Percentiles rank a stretch among this genome's conserved stretches.
phyloP scores from a whole-genome alignment of 2,113 vertebrate genomes.

The Megalops atlanticus region DNA sequence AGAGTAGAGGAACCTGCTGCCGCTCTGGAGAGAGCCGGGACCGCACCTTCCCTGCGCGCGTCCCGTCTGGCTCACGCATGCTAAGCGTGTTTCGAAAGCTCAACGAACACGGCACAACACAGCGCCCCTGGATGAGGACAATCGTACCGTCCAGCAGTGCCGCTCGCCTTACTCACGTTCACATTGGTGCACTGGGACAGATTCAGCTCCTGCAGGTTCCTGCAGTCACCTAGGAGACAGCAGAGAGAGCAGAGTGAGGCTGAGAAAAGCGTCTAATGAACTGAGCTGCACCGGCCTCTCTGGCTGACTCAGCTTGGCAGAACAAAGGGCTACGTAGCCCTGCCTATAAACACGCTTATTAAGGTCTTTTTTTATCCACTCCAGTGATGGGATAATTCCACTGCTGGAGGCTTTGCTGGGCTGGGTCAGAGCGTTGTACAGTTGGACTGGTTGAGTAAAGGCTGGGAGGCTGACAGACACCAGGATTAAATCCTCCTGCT shows the following conservation, averaged over 20 bases:
- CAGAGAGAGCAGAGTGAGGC: constrained; percentile 14
- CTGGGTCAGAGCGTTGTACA: not conserved
- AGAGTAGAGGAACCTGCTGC: not conserved
- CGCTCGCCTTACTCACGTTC: constrained; percentile 59
- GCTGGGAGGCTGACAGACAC: not conserved
- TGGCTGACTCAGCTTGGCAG: not conserved
- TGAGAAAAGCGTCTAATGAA: not conserved
- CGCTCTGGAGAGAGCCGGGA: not conserved
- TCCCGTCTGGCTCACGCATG: constrained; percentile 17
- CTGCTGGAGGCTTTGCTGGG: too few species aligned
- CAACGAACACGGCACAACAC: too few species aligned
- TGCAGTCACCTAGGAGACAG: constrained; percentile 64
- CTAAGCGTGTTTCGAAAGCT: too few species aligned
- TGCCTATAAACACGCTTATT: not conserved
- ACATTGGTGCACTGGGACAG: constrained; percentile 65
- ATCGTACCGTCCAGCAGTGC: not conserved
- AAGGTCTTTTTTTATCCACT: not conserved
- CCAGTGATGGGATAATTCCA: constrained; percentile 1
- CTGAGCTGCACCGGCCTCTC: not conserved
- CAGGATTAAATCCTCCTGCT: not conserved
- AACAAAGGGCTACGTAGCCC: not conserved
- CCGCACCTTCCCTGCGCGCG: constrained; percentile 6
- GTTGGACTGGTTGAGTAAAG: not conserved
- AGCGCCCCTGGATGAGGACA: too few species aligned
- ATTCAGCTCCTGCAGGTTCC: constrained; percentile 70